phyloP scores from a whole-genome alignment of 2,113 vertebrate species.

The Butastur rufipennis region DNA sequence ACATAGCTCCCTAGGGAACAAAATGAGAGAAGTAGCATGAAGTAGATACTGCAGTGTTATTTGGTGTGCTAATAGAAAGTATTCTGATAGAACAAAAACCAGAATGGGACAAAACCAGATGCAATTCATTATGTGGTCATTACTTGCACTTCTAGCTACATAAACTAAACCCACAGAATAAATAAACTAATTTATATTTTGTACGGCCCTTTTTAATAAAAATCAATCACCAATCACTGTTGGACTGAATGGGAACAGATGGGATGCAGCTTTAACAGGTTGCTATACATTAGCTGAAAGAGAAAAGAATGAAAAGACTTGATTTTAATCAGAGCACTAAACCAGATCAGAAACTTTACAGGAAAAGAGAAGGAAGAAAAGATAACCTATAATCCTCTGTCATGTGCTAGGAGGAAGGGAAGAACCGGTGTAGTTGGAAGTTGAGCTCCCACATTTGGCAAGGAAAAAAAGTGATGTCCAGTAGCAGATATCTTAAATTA shows the following conservation, averaged over 20 bases:
- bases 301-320: slow-evolving; percentile 42
- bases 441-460: background rate
- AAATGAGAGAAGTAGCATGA: background rate
- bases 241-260: slow-evolving; percentile 30
- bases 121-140: background rate
- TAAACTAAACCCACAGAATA: background rate
- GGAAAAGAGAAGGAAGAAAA: slow-evolving; percentile 30
- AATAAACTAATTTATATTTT: slow-evolving; percentile 16
- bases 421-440: background rate
- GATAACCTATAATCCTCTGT: background rate
- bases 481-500: background rate
- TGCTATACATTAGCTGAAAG: background rate
- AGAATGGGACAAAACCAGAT: background rate
- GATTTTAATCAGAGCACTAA: slow-evolving; percentile 40
- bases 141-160: background rate
- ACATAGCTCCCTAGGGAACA: background rate
- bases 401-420: background rate
- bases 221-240: background rate
- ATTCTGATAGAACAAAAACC: background rate
- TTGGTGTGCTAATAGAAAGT: background rate
- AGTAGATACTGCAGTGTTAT: background rate
- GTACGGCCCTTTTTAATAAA: slow-evolving; percentile 13
- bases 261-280: background rate
- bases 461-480: background rate
- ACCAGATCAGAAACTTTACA: slow-evolving; percentile 21